Conservation (phyloP, 2,113 vertebrate genomes). For the Heterochromis multidens region DNA sequence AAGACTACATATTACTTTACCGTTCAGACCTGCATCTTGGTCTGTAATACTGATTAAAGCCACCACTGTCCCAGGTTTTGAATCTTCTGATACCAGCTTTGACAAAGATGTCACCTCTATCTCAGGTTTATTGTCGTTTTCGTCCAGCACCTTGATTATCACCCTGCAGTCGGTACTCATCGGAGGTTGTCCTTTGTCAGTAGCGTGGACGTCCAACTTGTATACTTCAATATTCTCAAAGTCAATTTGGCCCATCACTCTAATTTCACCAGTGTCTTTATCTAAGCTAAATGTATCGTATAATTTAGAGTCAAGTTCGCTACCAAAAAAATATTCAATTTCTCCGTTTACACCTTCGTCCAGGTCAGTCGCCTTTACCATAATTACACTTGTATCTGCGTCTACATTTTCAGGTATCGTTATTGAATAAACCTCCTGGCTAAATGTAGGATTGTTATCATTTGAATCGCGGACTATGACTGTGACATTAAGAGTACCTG, state of each 20-base stretch:
- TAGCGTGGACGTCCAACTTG: slow-evolving; percentile 57
- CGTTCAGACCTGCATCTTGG: slow-evolving; percentile 58
- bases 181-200: slow-evolving; percentile 68
- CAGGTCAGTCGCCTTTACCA: slow-evolving; percentile 55
- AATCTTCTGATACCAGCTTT: slow-evolving; percentile 48
- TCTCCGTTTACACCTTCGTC: slow-evolving; percentile 65
- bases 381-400: slow-evolving; percentile 13
- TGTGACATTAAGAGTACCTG: slow-evolving; percentile 62
- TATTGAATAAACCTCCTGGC: slow-evolving; percentile 51
- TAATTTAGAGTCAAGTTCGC: neutral
- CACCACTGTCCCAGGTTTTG: slow-evolving; percentile 64
- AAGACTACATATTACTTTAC: slow-evolving; percentile 57
- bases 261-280: slow-evolving; percentile 58
- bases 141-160: slow-evolving; percentile 58
- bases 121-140: slow-evolving; percentile 71
- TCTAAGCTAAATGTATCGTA: slow-evolving; percentile 56
- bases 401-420: slow-evolving; percentile 58
- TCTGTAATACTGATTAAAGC: slow-evolving; percentile 69
- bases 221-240: slow-evolving; percentile 57
- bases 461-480: slow-evolving; percentile 66
- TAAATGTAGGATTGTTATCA: slow-evolving; percentile 69
- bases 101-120: slow-evolving; percentile 71
- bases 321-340: slow-evolving; percentile 60
- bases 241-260: slow-evolving; percentile 51
- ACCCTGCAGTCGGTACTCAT: slow-evolving; percentile 54